Evolutionary conservation across 2,888 invertebrate genomes (phyloP), one percentile per base, ranked within the genome.

Genomic region (Nematopogon swammerdamellus): DNA sequence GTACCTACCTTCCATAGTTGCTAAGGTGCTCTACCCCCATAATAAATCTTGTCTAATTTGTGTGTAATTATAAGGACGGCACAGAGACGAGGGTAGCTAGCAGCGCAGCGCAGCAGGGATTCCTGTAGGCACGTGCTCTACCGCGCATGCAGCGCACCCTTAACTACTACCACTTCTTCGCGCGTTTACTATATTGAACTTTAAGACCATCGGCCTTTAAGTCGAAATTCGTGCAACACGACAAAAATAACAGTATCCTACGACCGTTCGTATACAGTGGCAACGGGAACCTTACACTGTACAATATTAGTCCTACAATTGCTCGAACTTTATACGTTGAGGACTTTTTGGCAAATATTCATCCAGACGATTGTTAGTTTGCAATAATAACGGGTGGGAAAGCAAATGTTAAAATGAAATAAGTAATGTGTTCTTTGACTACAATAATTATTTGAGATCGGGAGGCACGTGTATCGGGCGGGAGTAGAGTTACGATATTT

Each of bases 21-120:
- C 76, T 68, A 77, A 79, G 77, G 77, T 79, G 77, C 75, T 71
- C 69, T 72, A 72, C 77, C 79, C 79, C 44, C 74, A 70, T 77
- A 63, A 77, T 79, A 79, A 79, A 79, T 79, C 77, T 79, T 77
- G 73, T 75, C 76, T 79, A 79, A 79, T 79, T 79, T 79, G 76
- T 79, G 76, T 77, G 79, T 79, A 77, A 79, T 79, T 79, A 79
- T 75, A 36, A 74, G 75, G 69, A 70, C 69, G 68, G 74, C 65
- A 68, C 70, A 72, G 74, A n/a, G 70, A 71, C 72, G 71, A 36
- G 72, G 64, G 60, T 66, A 72, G 75, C 79, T 70, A 76, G 76
- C 70, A n/a, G n/a, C 74, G 74, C 72, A 73, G 74, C 72, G 64
- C 72, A 70, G 73, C 76, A 67, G 76, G 77, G 76, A 66, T 71